phyloP scores from a whole-genome alignment of 35 echinoderm and acorn worm genomes.

The Heliocidaris erythrogramma region DNA sequence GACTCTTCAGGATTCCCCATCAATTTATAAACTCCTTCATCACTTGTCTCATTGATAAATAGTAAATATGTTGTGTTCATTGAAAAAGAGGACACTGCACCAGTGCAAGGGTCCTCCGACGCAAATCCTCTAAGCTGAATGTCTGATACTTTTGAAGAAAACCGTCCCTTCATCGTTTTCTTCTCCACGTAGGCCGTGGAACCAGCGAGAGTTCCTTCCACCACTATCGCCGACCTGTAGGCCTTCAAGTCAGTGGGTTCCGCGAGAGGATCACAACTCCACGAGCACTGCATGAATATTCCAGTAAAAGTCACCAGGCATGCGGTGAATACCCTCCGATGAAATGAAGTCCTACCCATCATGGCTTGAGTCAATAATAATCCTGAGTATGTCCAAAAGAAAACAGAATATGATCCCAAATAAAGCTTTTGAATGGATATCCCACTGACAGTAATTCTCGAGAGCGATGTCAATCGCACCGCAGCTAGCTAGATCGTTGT shows the following conservation, averaged over 20 bases:
- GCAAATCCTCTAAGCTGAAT: constrained; percentile 31
- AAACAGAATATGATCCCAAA: background rate
- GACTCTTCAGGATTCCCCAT: constrained; percentile 28
- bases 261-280: constrained; percentile 12
- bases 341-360: constrained; percentile 36
- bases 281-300: constrained; percentile 44
- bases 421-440: background rate
- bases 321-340: constrained; percentile 46
- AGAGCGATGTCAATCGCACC: background rate
- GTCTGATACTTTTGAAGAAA: constrained; percentile 19
- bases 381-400: constrained; percentile 48
- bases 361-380: constrained; percentile 35
- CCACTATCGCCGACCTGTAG: constrained; percentile 40
- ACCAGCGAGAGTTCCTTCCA: constrained; percentile 35
- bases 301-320: constrained; percentile 54
- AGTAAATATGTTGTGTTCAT: constrained; percentile 29
- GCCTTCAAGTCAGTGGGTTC: constrained; percentile 42
- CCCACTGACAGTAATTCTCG: background rate
- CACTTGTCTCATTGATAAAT: constrained; percentile 32
- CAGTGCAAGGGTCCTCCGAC: constrained; percentile 30
- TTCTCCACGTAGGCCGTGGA: background rate
- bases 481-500: background rate
- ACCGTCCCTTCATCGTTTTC: constrained; percentile 30
- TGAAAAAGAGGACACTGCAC: background rate
- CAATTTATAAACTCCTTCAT: constrained; percentile 23